Evolutionary conservation across 2,888 invertebrate genomes (phyloP), one percentile per base, ranked within the genome.

Genomic region (Athetis lepigone): DNA sequence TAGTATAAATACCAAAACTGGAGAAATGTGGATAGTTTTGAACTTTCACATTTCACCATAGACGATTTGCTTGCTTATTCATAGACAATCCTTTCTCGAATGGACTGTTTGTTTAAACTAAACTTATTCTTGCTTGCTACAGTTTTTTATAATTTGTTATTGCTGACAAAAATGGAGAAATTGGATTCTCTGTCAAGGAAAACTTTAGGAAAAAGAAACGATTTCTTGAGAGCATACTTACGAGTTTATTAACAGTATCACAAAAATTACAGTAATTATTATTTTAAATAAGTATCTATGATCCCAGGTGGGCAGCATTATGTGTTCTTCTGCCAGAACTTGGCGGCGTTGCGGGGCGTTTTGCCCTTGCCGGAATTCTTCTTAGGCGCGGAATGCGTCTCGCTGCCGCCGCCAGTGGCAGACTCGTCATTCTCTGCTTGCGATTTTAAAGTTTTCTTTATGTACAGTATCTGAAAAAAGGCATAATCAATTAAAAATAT

Each of bases 391-490:
- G 92, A 92, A 75, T 93, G 95, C 0, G 90, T 88, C 62, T 94
- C 95, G 21, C 92, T 90, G 49, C 93, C 90, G 57, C 97, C 98
- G 5, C 97, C 97, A 19, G 97, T 96, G 88, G 98, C 98, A 16
- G 97, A 96, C 85, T 98, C 98, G 78, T 98, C 98, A n/a, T 96
- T 96, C 80, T 98, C 98, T 77, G 96, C 96, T 84, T 98, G 98
- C 23, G 97, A 96, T 89, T 98, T 98, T 37, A 99, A 92, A 1
- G 97, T 97, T 92, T 98, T 98, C 94, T 98, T 98, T 81, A 99
- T 97, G 89, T 97, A 98, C 11, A 96, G 87, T 78, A 98, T 97
- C 98, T 98, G 92, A 25, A 85, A 85, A 60, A 36, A 9, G 6
- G 54, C 21, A n/a, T n/a, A n/a, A n/a, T n/a, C n/a, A n/a, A n/a